Evolutionary conservation across 64 coral and sea anemone species (phyloP).

Genomic region (Astreopora myriophthalma): DNA sequence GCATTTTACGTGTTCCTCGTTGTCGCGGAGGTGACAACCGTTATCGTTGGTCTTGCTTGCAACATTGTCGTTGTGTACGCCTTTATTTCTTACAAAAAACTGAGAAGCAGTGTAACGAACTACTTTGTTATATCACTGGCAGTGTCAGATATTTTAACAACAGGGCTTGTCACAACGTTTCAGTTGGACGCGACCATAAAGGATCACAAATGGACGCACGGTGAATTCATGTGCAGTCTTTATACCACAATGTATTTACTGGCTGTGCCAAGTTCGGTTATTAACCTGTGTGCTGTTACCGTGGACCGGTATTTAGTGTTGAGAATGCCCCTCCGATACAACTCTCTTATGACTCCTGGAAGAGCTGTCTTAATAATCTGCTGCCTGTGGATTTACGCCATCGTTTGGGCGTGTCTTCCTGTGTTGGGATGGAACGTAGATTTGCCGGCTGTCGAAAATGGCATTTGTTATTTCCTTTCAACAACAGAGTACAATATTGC

Average conservation of each 20-base stretch:
- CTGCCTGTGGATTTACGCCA: slow-evolving; percentile 75
- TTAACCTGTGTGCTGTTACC: slow-evolving; percentile 87
- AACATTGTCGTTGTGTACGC: slow-evolving; percentile 82
- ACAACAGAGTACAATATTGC: slow-evolving; percentile 47
- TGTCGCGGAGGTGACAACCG: slow-evolving; percentile 5
- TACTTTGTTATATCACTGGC: slow-evolving; percentile 86
- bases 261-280: slow-evolving; percentile 72
- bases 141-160: slow-evolving; percentile 76
- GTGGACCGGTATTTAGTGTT: slow-evolving; percentile 84
- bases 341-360: slow-evolving; percentile 66
- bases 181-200: slow-evolving; percentile 34
- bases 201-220: slow-evolving; percentile 46
- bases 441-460: neutral
- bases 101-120: slow-evolving; percentile 78
- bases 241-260: slow-evolving; percentile 86
- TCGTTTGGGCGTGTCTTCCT: slow-evolving; percentile 64
- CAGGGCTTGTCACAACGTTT: slow-evolving; percentile 57
- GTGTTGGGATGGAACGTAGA: slow-evolving; percentile 55
- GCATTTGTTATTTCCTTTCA: slow-evolving; percentile 9
- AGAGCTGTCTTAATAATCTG: slow-evolving; percentile 53
- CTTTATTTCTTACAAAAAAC: slow-evolving; percentile 72
- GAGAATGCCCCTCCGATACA: slow-evolving; percentile 79
- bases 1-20: slow-evolving; percentile 20
- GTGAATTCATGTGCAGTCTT: slow-evolving; percentile 69
- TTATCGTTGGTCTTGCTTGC: slow-evolving; percentile 48